Percentiles rank a stretch among this genome's conserved stretches.
Evolutionary conservation across 2,888 invertebrate genomes (phyloP).

Genomic region (Brachynemurus nebulosus): DNA sequence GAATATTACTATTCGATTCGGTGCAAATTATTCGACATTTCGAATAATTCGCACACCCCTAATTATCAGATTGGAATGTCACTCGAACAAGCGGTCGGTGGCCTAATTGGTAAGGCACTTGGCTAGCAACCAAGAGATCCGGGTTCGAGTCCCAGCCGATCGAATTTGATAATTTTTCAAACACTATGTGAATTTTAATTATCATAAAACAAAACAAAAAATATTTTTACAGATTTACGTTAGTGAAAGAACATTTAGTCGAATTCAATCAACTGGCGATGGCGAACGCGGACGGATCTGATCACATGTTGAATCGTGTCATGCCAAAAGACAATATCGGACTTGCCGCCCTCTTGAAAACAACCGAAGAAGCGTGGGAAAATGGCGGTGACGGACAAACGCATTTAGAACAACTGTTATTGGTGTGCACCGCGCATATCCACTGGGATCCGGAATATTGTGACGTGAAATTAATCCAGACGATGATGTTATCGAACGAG

Average conservation of each 20-base stretch:
- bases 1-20: too few relatives aligned
- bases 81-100: too few relatives aligned
- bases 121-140: too few relatives aligned
- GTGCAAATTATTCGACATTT: too few relatives aligned
- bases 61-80: too few relatives aligned
- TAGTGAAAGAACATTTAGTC: conserved; percentile 91
- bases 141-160: too few relatives aligned
- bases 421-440: conserved; percentile 97
- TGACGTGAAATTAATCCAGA: conserved; percentile 98
- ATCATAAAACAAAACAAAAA: too few relatives aligned
- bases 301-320: conserved; percentile 95
- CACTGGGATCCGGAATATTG: conserved; percentile 99
- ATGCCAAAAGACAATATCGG: conserved; percentile 99
- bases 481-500: conserved; percentile 97
- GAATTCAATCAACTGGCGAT: conserved; percentile 98
- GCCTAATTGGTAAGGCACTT: too few relatives aligned
- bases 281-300: conserved; percentile 95
- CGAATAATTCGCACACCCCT: too few relatives aligned
- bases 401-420: conserved; percentile 67
- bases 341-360: conserved; percentile 85
- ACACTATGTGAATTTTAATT: too few relatives aligned
- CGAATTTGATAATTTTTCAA: too few relatives aligned
- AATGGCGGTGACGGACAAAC: conserved; percentile 53
- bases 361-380: conserved; percentile 90
- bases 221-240: conserved; percentile 60